Base-by-base conservation (phyloP, 1,140 invertebrate species). In the Plectrocnemia conspersa region DNA sequence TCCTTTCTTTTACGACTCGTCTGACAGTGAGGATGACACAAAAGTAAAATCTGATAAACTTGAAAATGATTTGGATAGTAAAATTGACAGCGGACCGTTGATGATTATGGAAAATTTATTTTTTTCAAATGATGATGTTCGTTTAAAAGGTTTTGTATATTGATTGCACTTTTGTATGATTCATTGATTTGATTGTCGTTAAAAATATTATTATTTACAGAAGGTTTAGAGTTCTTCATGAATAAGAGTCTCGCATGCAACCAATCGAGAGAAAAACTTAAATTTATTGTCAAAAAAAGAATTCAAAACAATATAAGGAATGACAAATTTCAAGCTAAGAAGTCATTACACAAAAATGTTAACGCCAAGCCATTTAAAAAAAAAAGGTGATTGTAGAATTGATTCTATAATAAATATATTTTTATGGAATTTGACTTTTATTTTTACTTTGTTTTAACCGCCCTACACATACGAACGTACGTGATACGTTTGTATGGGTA, bases 1-100 rank as follows among this genome's bases (percentile, higher is more conserved):
- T 66, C 74, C 76, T 9, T 82, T 82, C 66, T 72, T 76, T n/a
- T 82, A 81, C 65, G 80, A 83, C 64, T 81, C 80, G 49, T 81
- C 79, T 18, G 79, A 81, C 52, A 72, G 75, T 41, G 78, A 81
- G 57, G 69, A 72, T 63, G 76, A 79, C 61, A 67, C 25, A 60
- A 58, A 61, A 16, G 53, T 41, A 63, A 54, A 56, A 58, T 42
- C 54, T 36, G 50, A 42, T 15, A 42, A 29, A 42, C 54, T 47
- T 24, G 53, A 52, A 33, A 52, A 16, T 54, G 58, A 19, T 36
- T 38, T 48, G 66, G n/a, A 71, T 58, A 23, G 50, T 23, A 69
- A 71, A 63, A 60, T 65, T 50, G 65, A 70, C 3, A 75, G 71
- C 65, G 74, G 68, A 32, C 24, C 53, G 13, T 24, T 35, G 3